Percentiles rank a stretch among this genome's conserved stretches.
Conservation (phyloP, 1,140 invertebrate species). For the Drosophila carrolli region DNA sequence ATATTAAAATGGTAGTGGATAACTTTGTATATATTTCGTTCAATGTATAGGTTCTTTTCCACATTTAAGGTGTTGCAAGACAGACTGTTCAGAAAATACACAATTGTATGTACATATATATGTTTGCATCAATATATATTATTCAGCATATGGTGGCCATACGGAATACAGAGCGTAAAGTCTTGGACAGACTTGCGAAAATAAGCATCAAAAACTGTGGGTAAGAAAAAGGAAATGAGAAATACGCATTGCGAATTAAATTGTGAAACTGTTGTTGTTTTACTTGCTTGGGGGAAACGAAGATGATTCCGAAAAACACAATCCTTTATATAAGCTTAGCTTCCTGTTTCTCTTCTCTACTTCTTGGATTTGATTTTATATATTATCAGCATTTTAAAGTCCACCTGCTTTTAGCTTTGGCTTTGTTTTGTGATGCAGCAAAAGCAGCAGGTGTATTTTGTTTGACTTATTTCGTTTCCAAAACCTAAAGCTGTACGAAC, state of each 20-base stretch:
- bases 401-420: conserved; percentile 23
- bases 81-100: conserved; percentile 7
- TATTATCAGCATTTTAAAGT: conserved; percentile 2
- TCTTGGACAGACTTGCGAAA: conserved; percentile 3
- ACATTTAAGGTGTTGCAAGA: not conserved
- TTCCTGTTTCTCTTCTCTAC: not conserved
- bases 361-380: conserved; percentile 4
- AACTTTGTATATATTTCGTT: too few relatives aligned
- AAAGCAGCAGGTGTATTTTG: conserved; percentile 45
- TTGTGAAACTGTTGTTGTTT: conserved; percentile 52
- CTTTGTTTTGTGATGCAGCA: conserved; percentile 7
- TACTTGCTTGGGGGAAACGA: not conserved
- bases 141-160: conserved; percentile 33
- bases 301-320: not conserved
- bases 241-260: conserved; percentile 33
- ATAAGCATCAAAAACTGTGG: conserved; percentile 3
- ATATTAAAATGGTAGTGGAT: too few relatives aligned
- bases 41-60: too few relatives aligned
- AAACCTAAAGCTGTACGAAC: conserved; percentile 16
- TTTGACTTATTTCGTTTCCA: conserved; percentile 24
- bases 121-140: conserved; percentile 1
- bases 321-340: not conserved
- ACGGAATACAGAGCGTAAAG: conserved; percentile 12
- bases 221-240: conserved; percentile 16
- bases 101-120: not conserved